Base-by-base conservation (phyloP, 2,113 vertebrate genomes). In the Pachyramphus minor region DNA sequence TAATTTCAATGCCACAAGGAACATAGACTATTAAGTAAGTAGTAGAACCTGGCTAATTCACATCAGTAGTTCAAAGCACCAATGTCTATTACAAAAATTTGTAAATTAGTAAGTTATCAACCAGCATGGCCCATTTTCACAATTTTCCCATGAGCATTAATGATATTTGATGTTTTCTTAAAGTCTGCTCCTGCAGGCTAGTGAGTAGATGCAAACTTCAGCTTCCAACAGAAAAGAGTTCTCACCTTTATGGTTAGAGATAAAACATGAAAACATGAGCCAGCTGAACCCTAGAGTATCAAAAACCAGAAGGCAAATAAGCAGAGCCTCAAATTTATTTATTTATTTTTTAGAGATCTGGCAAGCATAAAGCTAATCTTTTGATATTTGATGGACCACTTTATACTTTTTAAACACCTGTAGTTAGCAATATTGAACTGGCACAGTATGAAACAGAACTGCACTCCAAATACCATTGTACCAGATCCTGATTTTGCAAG, bases 391-490 rank as follows among this genome's bases (percentile, higher is more conserved):
- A 91, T 91, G 91, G 94, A 87, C 91, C 93, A 64, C 77, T 95
- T 97, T 60, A 96, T 91, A 87, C 87, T 93, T 95, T 95, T 93
- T 91, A 95, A 95, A 96, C 94, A 97, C 96, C 94, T 97, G 96
- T 97, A 95, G 91, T 93, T 97, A 95, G 94, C 95, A 96, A 95
- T 95, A 97, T 95, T 96, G 95, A 96, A 96, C 94, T 96, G 95
- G 96, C 95, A 96, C 91, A 87, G 74, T 96, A 97, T 96, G 94
- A 95, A 96, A 97, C 95, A 96, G 90, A 93, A 96, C 55, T 89
- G 42, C 77, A 68, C 42, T 95, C 94, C 95, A 95, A 95, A 84
- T 94, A 96, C 82, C 94, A 95, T 95, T 93, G 89, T 95, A 95
- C 89, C 81, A 91, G 66, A 63, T 93, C 81, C 91, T 97, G 96